Evolutionary conservation across 2,888 invertebrate species (phyloP), one percentile per base, ranked within the genome.

Genomic region (Apodemia duryi): DNA sequence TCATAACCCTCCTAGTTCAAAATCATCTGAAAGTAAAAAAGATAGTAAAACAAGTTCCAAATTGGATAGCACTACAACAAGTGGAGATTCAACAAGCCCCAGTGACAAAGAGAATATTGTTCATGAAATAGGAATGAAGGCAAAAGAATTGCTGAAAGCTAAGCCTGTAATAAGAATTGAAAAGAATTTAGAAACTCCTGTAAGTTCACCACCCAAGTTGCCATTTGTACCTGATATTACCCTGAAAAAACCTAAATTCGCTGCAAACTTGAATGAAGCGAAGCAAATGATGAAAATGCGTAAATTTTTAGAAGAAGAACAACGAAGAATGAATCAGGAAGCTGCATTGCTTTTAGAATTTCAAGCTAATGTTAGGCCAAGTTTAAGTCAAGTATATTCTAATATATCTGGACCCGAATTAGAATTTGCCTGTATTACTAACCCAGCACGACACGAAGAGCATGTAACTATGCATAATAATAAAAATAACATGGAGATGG

Each of bases 231-330:
- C 90, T n/a, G 90, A 91, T 62, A 82, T 92, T 0, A 92, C 92
- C 13, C 74, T 93, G 41, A 94, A 93, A 70, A 95, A 95, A 77
- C 95, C 94, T 0, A 95, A 94, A 84, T 93, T 94, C 66, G 95
- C 95, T 0, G 94, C 94, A 0, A 95, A 95, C 79, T 90, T 95
- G 60, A 91, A 93, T 72, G 95, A 95, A 85, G 95, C 95, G 0
- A 93, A 92, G 73, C 92, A 92, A 71, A 81, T 95, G 64, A 94
- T 94, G 92, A 95, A 94, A 81, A 93, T 95, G 78, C 85, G 95
- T 6, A 95, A 93, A 70, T 93, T 94, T 71, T 81, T 95, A 68
- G 93, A 94, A 46, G 94, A 93, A 74, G 89, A 94, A 74, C 94
- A 94, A 73, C 91, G 92, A 65, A 85, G 91, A 74, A 89, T 91